Evolutionary conservation across 2,113 vertebrate species (phyloP).

Genomic region (Telmatochromis bifrenatus): DNA sequence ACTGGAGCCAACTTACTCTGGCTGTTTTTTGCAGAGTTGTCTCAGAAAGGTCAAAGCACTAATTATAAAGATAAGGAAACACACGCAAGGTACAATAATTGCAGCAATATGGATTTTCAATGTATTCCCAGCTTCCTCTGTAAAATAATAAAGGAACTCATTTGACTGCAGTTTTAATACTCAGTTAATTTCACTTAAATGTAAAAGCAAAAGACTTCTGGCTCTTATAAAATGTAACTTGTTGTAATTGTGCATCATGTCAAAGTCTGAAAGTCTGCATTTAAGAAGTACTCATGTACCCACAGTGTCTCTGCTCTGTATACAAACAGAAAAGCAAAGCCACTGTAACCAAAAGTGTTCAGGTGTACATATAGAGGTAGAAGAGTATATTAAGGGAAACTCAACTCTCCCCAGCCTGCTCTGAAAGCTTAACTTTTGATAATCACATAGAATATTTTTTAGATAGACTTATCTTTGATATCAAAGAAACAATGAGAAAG

Average conservation of each 20-base stretch:
- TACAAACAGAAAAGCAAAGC: background rate
- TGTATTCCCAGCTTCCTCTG: background rate
- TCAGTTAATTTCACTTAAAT: background rate
- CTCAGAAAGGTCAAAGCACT: background rate
- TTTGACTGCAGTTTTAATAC: background rate
- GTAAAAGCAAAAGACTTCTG: background rate
- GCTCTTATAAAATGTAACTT: background rate
- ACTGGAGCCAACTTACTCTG: background rate
- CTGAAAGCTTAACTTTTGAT: background rate
- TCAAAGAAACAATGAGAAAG: background rate
- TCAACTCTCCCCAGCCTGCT: background rate
- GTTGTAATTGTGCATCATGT: background rate
- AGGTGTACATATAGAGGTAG: background rate
- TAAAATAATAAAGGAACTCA: background rate
- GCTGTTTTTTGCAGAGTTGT: background rate
- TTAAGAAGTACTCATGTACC: background rate
- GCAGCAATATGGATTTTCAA: fast-evolving
- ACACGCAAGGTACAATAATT: background rate
- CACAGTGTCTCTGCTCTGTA: background rate
- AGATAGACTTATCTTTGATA: background rate
- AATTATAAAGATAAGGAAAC: background rate
- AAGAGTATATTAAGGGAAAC: background rate
- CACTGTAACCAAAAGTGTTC: background rate
- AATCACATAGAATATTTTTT: background rate
- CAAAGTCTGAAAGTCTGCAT: background rate